Conservation (phyloP, 2,888 invertebrate species). For the Luffia ferchaultella region DNA sequence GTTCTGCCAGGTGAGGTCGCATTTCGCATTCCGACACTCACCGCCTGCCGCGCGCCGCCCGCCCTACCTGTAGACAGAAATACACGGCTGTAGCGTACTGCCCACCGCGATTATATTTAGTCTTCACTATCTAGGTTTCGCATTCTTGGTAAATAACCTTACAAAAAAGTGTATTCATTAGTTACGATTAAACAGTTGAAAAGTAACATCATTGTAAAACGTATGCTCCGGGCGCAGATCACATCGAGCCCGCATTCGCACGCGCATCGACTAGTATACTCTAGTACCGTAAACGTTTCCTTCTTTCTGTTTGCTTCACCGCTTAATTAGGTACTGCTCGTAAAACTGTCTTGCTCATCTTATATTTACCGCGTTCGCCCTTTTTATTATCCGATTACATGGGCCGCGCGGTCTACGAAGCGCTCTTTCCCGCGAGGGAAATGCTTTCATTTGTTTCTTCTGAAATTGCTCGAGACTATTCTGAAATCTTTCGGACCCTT, state of each 20-base stretch:
- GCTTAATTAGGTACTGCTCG: slow-evolving; percentile 65
- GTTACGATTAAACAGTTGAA: no score
- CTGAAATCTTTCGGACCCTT: slow-evolving; percentile 12
- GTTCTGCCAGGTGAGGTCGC: slow-evolving; percentile 61
- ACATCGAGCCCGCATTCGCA: not conserved
- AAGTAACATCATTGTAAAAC: no score
- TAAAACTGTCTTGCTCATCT: slow-evolving; percentile 68
- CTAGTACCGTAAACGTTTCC: slow-evolving; percentile 46
- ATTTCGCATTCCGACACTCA: slow-evolving; percentile 36
- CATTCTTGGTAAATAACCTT: no score
- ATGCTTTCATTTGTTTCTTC: slow-evolving; percentile 64
- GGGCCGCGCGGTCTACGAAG: slow-evolving; percentile 60
- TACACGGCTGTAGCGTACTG: not conserved
- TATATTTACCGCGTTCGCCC: slow-evolving; percentile 67
- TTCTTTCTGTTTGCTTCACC: slow-evolving; percentile 59
- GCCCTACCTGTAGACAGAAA: slow-evolving; percentile 17
- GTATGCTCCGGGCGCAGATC: no score
- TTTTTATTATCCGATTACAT: slow-evolving; percentile 67
- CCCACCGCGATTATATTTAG: not conserved
- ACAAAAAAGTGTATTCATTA: no score
- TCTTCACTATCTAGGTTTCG: no score
- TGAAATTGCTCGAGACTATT: slow-evolving; percentile 57
- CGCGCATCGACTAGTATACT: no score
- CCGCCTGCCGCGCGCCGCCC: slow-evolving; percentile 56
- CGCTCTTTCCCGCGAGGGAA: slow-evolving; percentile 56